Evolutionary conservation across 2,113 vertebrate species (phyloP).

Genomic region (Gulo gulo): DNA sequence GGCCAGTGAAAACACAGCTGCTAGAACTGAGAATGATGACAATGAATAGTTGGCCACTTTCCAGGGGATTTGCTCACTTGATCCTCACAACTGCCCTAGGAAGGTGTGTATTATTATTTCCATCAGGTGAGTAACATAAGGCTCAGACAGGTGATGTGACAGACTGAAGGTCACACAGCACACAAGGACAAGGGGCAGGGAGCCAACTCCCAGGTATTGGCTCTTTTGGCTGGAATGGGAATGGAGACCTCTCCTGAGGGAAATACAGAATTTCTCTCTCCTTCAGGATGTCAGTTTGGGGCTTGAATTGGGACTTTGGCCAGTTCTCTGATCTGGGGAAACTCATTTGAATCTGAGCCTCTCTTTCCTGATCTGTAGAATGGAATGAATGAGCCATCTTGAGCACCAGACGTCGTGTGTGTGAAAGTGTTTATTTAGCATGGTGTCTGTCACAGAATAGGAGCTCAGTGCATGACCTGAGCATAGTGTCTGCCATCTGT

Average conservation of each 20-base stretch:
- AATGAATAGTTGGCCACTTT: background rate
- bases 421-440: background rate
- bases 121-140: background rate
- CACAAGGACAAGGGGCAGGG: background rate
- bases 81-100: background rate
- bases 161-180: background rate
- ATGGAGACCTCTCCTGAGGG: background rate
- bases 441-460: background rate
- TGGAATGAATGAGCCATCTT: too few species aligned
- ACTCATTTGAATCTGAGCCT: background rate
- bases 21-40: background rate
- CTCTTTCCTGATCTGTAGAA: background rate
- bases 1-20: background rate
- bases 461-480: background rate
- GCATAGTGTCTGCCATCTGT: too few species aligned
- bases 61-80: background rate
- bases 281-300: too few species aligned
- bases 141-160: background rate
- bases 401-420: fast-evolving
- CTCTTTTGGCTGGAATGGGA: too few species aligned
- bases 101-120: background rate
- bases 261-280: background rate
- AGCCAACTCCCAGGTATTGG: background rate
- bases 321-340: background rate
- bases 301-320: background rate